Base-by-base conservation (phyloP, 2,797 vertebrate genomes). In the Poeciliopsis turneri region DNA sequence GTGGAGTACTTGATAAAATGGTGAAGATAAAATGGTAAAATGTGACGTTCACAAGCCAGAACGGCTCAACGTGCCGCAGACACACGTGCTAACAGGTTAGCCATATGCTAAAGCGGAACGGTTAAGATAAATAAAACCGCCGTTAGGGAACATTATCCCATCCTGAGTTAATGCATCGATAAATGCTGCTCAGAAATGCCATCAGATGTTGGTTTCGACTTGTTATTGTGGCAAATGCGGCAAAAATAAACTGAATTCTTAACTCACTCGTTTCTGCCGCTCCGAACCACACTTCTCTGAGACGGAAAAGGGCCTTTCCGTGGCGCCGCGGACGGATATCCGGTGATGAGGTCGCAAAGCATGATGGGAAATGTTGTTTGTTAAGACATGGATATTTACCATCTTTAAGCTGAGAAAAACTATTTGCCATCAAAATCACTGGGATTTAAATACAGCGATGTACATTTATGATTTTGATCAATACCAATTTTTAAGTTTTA, bases 231-330 rank as follows among this genome's bases (percentile, higher is more conserved):
- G 4, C 0, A 0, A 47, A 5, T 47, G 3, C 46, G 20, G 2
- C 0, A 2, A 2, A 16, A 85, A 92, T 13, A 90, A 61, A 0
- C 6, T 3, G 2, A 36, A 12, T 72, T 78, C 80, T 57, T 10
- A 1, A 95, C 96, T 95, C 92, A 95, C 95, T 94, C 86, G 87
- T 91, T 83, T 92, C 88, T 20, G 92, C 87, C 81, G 88, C 78
- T 83, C 79, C 86, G 84, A 57, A 83, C 91, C 90, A 89, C 93
- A 89, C 91, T 92, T 86, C 90, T 86, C 92, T 86, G 82, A 93
- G 92, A 93, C 91, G 93, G 94, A 94, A 96, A 95, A 95, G 95
- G 94, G 90, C 95, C 93, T 92, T 72, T 5, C 1, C 55, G 66
- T 11, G 85, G 93, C 84, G 88, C 82, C 70, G 84, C 85, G 78